phyloP scores from a whole-genome alignment of 2,113 vertebrate species.

The Sturnus vulgaris region DNA sequence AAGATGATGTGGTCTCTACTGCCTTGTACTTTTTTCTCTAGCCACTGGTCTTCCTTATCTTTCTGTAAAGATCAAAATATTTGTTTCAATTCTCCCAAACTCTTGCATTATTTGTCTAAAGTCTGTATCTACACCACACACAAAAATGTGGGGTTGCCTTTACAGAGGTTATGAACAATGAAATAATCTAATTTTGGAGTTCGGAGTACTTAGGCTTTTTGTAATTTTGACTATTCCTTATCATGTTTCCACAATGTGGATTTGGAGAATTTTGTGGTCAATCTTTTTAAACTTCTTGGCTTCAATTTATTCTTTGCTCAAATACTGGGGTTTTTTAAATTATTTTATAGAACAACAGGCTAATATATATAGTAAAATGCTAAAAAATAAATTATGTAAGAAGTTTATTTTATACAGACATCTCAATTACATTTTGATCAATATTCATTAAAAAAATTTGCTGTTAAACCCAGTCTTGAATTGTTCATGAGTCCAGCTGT shows the following conservation, averaged over 20 bases:
- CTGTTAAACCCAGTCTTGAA: not conserved
- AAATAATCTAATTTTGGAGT: not conserved
- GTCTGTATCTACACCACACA: not conserved
- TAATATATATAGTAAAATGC: not conserved
- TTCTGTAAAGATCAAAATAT: constrained; percentile 67
- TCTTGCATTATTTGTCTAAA: not conserved
- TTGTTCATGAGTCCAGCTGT: not conserved
- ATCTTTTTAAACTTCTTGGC: not conserved
- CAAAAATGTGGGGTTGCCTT: not conserved
- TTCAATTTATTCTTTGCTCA: not conserved
- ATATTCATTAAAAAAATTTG: not conserved
- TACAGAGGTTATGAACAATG: not conserved
- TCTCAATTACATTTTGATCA: not conserved
- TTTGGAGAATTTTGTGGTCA: not conserved
- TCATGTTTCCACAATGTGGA: not conserved
- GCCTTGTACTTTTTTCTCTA: constrained; percentile 93
- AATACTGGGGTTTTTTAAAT: too few species aligned
- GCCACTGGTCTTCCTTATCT: constrained; percentile 98
- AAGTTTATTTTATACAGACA: not conserved
- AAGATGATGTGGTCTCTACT: constrained; percentile 90
- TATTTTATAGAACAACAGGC: not conserved
- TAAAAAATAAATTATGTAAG: not conserved
- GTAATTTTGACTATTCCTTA: not conserved
- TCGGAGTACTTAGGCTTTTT: not conserved
- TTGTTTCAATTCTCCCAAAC: not conserved